Conservation (phyloP, 2,797 vertebrate genomes). For the Syndactyla subalaris region DNA sequence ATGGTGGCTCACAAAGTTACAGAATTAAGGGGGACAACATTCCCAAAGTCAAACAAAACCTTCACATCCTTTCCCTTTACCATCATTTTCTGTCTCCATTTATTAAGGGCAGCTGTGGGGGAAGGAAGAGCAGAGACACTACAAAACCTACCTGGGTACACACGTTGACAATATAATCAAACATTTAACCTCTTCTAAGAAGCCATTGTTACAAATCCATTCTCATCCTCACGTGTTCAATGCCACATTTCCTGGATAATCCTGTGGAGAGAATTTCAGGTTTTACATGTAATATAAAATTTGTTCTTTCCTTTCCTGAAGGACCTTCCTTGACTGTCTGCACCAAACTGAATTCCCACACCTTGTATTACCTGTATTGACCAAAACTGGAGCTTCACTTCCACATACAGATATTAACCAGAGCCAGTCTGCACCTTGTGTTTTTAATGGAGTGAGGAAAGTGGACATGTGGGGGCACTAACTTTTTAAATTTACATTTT, state of each 20-base stretch:
- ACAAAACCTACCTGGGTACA: background rate
- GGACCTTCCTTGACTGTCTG: background rate
- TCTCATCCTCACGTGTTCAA: background rate
- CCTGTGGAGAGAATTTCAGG: background rate
- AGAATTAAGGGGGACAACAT: background rate
- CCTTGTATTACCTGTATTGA: background rate
- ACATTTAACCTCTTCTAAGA: background rate
- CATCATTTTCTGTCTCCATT: background rate
- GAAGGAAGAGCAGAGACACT: background rate
- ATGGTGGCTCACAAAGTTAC: background rate
- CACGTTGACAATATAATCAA: background rate
- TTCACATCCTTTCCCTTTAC: background rate
- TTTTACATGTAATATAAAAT: background rate
- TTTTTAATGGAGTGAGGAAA: background rate
- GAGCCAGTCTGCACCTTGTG: background rate
- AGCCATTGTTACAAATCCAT: background rate
- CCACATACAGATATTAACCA: fast-evolving
- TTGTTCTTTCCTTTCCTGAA: background rate
- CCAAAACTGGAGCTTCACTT: background rate
- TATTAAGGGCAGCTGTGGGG: background rate
- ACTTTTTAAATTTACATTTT: background rate
- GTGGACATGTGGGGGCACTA: background rate
- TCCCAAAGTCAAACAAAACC: background rate
- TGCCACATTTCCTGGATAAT: background rate
- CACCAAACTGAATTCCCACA: background rate